A percentile compares a stretch with the other conserved stretches of the same genome.
Conservation (phyloP, 2,797 vertebrate species). For the Ptychadena robeensis region DNA sequence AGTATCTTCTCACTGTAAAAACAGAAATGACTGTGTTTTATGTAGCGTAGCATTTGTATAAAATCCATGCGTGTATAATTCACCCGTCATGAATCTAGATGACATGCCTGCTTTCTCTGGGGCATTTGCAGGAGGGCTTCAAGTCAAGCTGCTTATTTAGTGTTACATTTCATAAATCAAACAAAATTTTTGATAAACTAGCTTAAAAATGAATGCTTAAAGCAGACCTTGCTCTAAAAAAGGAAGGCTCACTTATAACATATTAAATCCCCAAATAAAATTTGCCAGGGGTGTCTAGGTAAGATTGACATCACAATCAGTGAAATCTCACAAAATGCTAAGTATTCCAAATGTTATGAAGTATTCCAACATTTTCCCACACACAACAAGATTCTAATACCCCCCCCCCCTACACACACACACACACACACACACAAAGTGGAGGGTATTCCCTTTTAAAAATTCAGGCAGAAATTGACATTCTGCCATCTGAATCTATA, state of each 20-base stretch:
- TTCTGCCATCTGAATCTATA: too few relatives aligned
- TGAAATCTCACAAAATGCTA: background rate
- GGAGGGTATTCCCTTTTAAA: too few relatives aligned
- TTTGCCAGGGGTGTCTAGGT: background rate
- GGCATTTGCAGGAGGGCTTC: background rate
- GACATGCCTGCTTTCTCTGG: background rate
- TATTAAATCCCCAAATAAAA: background rate
- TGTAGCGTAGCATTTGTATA: background rate
- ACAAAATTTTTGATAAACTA: background rate
- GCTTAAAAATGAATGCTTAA: background rate
- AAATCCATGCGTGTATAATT: background rate
- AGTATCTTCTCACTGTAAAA: constrained; percentile 16
- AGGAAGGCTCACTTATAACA: background rate
- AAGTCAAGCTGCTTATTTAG: background rate
- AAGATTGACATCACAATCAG: background rate
- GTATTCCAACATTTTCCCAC: too few relatives aligned
- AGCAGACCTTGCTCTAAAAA: background rate
- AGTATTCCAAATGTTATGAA: background rate
- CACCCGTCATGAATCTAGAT: background rate
- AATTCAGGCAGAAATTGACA: too few relatives aligned
- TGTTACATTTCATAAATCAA: background rate
- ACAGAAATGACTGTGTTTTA: constrained; percentile 27
- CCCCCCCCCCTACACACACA: too few relatives aligned
- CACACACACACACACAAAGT: too few relatives aligned
- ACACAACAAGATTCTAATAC: too few relatives aligned